Evolutionary conservation across 1,140 invertebrate genomes (phyloP).

Genomic region (Ooceraea biroi): DNA sequence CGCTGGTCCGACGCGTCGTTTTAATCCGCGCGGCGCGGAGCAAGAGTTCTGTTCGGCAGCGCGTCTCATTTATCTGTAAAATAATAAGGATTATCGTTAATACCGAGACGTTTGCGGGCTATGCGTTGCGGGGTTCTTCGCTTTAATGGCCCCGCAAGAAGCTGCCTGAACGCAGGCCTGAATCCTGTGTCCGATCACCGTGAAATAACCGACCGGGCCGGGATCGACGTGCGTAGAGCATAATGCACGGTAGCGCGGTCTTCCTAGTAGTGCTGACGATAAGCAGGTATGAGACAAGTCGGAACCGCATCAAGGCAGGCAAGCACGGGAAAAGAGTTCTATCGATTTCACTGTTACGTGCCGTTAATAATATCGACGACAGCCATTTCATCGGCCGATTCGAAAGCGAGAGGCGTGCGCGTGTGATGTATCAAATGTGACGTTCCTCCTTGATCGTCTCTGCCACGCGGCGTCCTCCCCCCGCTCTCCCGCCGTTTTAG

Average conservation of each 20-base stretch:
- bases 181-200: constrained; percentile 63
- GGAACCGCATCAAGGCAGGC: constrained; percentile 38
- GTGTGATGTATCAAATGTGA: constrained; percentile 35
- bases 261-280: constrained; percentile 56
- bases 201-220: constrained; percentile 65
- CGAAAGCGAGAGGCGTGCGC: constrained; percentile 58
- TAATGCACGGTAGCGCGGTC: constrained; percentile 42
- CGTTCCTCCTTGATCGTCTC: not conserved
- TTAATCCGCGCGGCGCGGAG: not conserved
- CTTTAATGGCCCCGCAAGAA: constrained; percentile 59
- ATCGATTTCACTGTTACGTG: constrained; percentile 70
- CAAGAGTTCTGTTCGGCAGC: constrained; percentile 17
- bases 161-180: constrained; percentile 29
- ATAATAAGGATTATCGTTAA: constrained; percentile 54
- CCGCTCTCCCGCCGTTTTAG: not conserved
- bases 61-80: constrained; percentile 52
- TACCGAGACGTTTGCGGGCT: constrained; percentile 34
- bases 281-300: constrained; percentile 53
- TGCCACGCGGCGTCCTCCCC: not conserved
- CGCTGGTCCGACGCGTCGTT: not conserved
- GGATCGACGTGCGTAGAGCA: constrained; percentile 49
- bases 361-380: constrained; percentile 51
- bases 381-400: constrained; percentile 56
- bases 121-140: constrained; percentile 15
- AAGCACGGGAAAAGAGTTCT: constrained; percentile 55